These are phyloP conservation scores for Zelleria hepariella DNA, from an alignment of 2,888 invertebrate genomes.

Conservation along the genomic window DNA sequence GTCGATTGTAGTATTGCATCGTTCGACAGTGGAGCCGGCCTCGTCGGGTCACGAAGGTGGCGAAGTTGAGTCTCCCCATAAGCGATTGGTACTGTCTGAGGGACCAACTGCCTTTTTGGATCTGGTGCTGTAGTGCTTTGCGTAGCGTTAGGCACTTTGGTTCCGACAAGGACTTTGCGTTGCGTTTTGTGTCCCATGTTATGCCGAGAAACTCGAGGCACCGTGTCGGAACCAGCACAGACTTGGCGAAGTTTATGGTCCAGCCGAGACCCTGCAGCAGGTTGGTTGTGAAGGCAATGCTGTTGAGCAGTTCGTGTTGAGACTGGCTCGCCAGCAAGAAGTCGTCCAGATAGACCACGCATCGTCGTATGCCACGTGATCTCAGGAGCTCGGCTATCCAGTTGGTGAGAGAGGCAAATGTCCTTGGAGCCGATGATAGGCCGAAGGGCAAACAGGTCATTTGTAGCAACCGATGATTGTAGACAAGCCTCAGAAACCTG, in stretches of 20 bases:
- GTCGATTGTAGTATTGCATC: slow-evolving; percentile 6
- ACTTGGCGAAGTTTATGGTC: not conserved
- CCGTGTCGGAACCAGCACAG: too few relatives aligned
- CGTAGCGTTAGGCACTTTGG: slow-evolving; percentile 15
- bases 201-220: not conserved
- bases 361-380: not conserved
- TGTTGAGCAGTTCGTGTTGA: too few relatives aligned
- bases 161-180: slow-evolving; percentile 13
- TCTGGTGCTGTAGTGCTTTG: slow-evolving; percentile 10
- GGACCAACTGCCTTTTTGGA: not conserved
- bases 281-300: too few relatives aligned
- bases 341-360: too few relatives aligned
- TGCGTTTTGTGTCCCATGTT: not conserved
- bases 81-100: slow-evolving; percentile 15
- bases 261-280: not conserved
- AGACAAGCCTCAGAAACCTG: not conserved
- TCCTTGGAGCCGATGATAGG: too few relatives aligned
- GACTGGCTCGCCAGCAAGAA: too few relatives aligned
- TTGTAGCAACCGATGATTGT: not conserved
- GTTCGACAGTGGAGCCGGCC: slow-evolving; percentile 9
- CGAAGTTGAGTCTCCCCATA: slow-evolving; percentile 20
- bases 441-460: too few relatives aligned
- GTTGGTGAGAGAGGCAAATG: too few relatives aligned
- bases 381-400: not conserved
- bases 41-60: slow-evolving; percentile 6